Percentiles rank a stretch among this genome's conserved stretches.
These are phyloP conservation scores for Eptesicus fuscus DNA, from an alignment of 2,113 vertebrate species.

Conservation along the genomic window DNA sequence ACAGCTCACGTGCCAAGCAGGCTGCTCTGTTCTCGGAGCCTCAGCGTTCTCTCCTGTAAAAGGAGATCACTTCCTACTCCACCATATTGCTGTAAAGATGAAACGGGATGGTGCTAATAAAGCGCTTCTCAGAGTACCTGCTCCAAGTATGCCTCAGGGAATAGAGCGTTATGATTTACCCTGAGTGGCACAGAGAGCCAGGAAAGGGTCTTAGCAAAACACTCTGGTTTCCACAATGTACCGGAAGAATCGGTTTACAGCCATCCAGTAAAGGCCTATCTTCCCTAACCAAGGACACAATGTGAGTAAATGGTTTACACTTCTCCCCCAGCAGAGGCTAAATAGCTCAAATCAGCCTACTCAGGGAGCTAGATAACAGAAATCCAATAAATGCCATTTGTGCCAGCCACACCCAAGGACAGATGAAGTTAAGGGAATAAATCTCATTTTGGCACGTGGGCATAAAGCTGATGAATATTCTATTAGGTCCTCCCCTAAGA, in stretches of 20 bases:
- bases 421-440: not conserved
- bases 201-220: not conserved
- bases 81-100: not conserved
- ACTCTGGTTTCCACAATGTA: not conserved
- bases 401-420: not conserved
- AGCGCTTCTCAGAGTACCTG: not conserved
- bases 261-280: not conserved
- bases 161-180: not conserved
- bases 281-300: not conserved
- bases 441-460: not conserved
- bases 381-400: not conserved
- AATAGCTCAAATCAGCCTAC: not conserved
- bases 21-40: not conserved
- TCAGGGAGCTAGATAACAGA: not conserved
- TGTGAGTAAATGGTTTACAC: not conserved
- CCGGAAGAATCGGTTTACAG: not conserved
- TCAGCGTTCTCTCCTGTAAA: not conserved
- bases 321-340: not conserved
- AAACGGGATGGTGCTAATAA: not conserved
- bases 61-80: not conserved
- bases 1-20: too few relatives aligned
- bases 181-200: not conserved
- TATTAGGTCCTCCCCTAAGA: not conserved
- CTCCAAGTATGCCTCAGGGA: not conserved
- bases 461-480: not conserved